phyloP scores from a whole-genome alignment of 2,888 invertebrate species.

The Phengaris arion region DNA sequence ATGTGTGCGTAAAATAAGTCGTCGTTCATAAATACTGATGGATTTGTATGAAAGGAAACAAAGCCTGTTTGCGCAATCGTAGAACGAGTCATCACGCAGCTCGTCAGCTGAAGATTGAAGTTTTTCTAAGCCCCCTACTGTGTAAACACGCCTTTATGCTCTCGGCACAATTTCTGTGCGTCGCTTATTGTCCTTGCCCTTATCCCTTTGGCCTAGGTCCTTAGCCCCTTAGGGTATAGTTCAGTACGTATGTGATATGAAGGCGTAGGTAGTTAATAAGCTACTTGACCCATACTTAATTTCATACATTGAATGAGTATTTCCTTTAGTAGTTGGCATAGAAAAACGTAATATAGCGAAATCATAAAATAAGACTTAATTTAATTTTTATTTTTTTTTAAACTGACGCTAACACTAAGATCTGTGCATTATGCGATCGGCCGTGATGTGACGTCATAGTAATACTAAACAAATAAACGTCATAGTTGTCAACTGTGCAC shows the following conservation, averaged over 20 bases:
- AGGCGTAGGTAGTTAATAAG: too few relatives aligned
- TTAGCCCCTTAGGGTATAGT: background rate
- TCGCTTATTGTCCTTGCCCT: background rate
- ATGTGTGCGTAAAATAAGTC: background rate
- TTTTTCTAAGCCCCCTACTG: background rate
- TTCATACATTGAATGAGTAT: too few relatives aligned
- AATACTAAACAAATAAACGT: too few relatives aligned
- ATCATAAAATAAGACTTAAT: too few relatives aligned
- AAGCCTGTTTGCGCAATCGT: slow-evolving; percentile 8
- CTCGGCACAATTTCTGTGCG: slow-evolving; percentile 14
- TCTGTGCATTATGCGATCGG: too few relatives aligned
- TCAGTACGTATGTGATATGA: background rate
- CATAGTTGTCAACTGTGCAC: too few relatives aligned
- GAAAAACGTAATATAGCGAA: too few relatives aligned
- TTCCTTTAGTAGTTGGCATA: too few relatives aligned
- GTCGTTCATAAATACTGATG: background rate
- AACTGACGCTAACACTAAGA: too few relatives aligned
- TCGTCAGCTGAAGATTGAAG: slow-evolving; percentile 4
- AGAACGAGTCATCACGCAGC: slow-evolving; percentile 10
- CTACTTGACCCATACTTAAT: too few relatives aligned
- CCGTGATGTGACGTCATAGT: too few relatives aligned
- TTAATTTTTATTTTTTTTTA: too few relatives aligned
- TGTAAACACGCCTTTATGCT: slow-evolving; percentile 21
- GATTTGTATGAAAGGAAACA: slow-evolving; percentile 14
- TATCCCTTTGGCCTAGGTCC: background rate